phyloP scores from a whole-genome alignment of 2,113 vertebrate species.

The Platysteira castanea region DNA sequence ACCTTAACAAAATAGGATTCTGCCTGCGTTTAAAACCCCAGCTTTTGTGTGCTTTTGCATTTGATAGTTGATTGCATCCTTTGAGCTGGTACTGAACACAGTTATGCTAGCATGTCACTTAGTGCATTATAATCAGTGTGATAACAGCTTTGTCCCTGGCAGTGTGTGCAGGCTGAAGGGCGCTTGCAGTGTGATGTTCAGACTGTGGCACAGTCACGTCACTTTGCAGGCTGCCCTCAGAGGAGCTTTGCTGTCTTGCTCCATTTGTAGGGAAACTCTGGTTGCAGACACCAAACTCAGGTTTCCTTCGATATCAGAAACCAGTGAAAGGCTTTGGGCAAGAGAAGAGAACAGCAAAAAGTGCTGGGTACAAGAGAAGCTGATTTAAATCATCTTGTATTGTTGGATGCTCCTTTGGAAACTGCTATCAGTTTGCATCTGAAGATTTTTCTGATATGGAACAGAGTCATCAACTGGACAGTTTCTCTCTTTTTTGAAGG shows the following conservation, averaged over 20 bases:
- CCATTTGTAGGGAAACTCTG: not conserved
- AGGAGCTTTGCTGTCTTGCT: not conserved
- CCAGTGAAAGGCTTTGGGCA: not conserved
- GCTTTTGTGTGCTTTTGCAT: not conserved
- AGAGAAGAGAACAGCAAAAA: not conserved
- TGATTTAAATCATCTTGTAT: not conserved
- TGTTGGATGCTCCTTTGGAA: not conserved
- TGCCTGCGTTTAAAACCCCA: not conserved
- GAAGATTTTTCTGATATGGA: not conserved
- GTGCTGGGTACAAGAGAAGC: not conserved
- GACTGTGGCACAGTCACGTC: not conserved
- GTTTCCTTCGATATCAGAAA: constrained; percentile 3
- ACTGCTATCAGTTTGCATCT: not conserved
- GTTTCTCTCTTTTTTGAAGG: not conserved
- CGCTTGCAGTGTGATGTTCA: not conserved
- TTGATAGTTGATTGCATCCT: not conserved
- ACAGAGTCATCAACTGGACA: not conserved
- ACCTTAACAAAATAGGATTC: not conserved
- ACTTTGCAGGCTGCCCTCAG: not conserved
- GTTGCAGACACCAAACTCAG: not conserved
- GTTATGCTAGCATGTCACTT: not conserved
- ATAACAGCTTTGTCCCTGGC: constrained; percentile 1
- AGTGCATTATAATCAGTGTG: not conserved
- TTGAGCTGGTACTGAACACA: not conserved
- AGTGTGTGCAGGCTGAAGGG: not conserved